Evolutionary conservation across 2,888 invertebrate species (phyloP), one percentile per base, ranked within the genome.

Genomic region (Tipula vernalis): DNA sequence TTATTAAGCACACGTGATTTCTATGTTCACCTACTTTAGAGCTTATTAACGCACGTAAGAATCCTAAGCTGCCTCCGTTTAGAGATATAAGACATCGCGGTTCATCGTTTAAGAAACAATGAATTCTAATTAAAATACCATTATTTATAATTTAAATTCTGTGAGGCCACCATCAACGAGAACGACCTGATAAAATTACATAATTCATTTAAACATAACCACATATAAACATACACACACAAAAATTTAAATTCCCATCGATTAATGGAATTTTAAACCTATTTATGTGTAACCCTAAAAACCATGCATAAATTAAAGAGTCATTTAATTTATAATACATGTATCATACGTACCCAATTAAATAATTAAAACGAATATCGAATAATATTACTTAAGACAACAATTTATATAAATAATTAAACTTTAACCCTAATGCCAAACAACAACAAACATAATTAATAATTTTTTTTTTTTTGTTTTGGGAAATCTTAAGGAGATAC

Each of bases 201-300:
- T 71, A 71, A 71, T 71, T 71, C 71, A 71, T 71, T n/a, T 71
- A 28, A 71, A 51, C 51, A 51, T 18, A 51, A 71, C 18, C 71
- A 57, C 71, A 18, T 57, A 18, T 28, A 28, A 28, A n/a, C 18
- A 28, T 28, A 28, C 18, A 71, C 28, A 15, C 51, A 57, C 15
- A 57, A 71, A 71, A 71, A 71, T 57, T 57, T 71, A 71, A 71
- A 71, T 28, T 71, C 71, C 71, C 71, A 71, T 71, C 71, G 71
- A 71, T 71, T 71, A 71, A 71, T 71, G 71, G 71, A 71, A 71
- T 71, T 71, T 71, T 71, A 71, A 57, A 71, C 71, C 71, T 71
- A 71, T 10, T 10, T 28, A 71, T 71, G 71, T 71, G 71, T 71
- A 71, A 71, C 71, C 71, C 71, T 71, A 71, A 71, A 71, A 71